Evolutionary conservation across 2,797 vertebrate genomes (phyloP), one percentile per base, ranked within the genome.

Genomic region (Mallotus villosus): DNA sequence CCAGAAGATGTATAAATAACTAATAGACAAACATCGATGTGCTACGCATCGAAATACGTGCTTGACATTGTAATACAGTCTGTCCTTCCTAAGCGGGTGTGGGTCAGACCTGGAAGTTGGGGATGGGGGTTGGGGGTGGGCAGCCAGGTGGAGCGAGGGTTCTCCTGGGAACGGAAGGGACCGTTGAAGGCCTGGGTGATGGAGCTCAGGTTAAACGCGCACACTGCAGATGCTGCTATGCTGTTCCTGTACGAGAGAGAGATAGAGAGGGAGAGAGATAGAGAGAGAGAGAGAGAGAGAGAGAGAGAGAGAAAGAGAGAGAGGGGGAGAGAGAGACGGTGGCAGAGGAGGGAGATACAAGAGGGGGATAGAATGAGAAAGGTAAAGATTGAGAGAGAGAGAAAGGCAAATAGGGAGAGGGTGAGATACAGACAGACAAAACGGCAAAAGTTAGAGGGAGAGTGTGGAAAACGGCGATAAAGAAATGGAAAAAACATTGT

Each of bases 161-260:
- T 99, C 88, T 99, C 97, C 91, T 99, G 97, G 88, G 95, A 97
- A 70, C 97, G 95, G 86, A 98, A 99, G 0, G 97, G 96, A 19
- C 97, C 97, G 3, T 96, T 99, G 91, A 99, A 99, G 37, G 96
- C 95, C 82, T 95, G 96, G 53, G 95, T 95, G 91, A 99, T 97
- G 89, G 97, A 95, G 86, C 96, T 99, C 79, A 99, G 93, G 92
- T 99, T 99, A 92, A 97, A 99, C 83, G 97, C 96, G 79, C 97
- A 99, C 83, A 99, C 95, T 24, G 97, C 97, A 19, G 97, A 99
- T 14, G 97, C 97, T 22, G 97, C 97, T 5, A 99, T 98, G 80
- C 97, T 99, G 91, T 99, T 99, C 87, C 97, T 99, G 86, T 81
- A 94, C 63, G 67, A 46, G 34, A 82, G 24, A 27, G 63, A 59